Evolutionary conservation across 1,140 invertebrate species (phyloP), one percentile per base, ranked within the genome.

Genomic region (Dufourea novaeangliae): DNA sequence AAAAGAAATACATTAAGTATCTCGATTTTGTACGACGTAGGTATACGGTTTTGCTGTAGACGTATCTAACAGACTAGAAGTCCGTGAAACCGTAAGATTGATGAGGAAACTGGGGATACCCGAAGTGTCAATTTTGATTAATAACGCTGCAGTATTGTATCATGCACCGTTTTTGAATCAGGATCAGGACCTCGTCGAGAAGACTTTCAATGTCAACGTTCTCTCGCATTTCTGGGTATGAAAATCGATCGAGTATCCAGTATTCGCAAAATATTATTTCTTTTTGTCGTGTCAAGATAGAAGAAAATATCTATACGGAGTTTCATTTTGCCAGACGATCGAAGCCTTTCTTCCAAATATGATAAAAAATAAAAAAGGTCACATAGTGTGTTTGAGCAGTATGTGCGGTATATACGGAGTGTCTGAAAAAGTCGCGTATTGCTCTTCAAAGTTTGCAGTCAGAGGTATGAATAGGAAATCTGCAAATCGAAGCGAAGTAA

Each of bases 361-460:
- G 98, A 96, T 99, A 91, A 93, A 96, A 56, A 93, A 93, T 17
- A 95, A 96, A 78, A 94, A 95, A 69, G 98, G 98, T 0, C 98
- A 99, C 88, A 95, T 99, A 84, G 97, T 99, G 0, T 98, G 96
- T 5, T 96, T 99, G 67, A 96, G 98, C 4, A 98, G 97, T 25
- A 94, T 98, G 89, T 98, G 98, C 27, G 98, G 98, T 1, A 94
- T 96, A 79, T 94, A 95, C 34, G 96, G 97, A 17, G 94, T 96
- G 54, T 93, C 94, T 54, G 95, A 97, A 86, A 94, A 99, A 78
- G 95, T 97, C 11, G 97, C 99, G 89, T 99, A 99, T 88, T 98
- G 97, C 91, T 95, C 97, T 2, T 97, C 97, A 7, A 99, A 99
- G 93, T 97, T 96, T 88, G 98, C 97, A 11, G 96, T 97, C 52